Base-by-base conservation (phyloP, 2,113 vertebrate genomes). In the Canis aureus region DNA sequence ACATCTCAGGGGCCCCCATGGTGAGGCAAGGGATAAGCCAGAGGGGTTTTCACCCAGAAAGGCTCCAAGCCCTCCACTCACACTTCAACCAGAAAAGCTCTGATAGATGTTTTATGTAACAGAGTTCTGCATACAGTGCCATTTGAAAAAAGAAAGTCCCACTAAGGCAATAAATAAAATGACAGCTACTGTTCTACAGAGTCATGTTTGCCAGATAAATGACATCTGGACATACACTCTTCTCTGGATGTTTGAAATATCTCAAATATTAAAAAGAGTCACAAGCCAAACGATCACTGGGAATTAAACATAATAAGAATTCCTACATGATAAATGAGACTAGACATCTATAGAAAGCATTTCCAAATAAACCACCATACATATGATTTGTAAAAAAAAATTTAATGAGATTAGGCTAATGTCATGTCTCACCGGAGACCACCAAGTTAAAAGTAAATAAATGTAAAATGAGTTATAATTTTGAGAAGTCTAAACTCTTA, bases 231-330 rank as follows among this genome's bases (percentile, higher is more conserved):
- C 29, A 94, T 32, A 29, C 0, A n/a, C 22, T 91, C 23, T 82
- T 81, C 67, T 59, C 43, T 81, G 32, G 79, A 60, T 62, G 7
- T 69, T 89, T 92, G 38, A 95, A 86, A 74, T 83, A 60, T 55
- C 69, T 89, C 87, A 95, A 62, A 82, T 23, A 57, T 73, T n/a
- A 3, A n/a, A 67, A 11, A n/a, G 66, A 71, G 27, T 93, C 35
- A 87, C 11, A 66, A 79, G 19, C 4, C 80, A 87, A 84, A 64
- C 20, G 8, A 74, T 60, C 78, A 79, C 60, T 60, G 38, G 51
- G 43, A 93, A 85, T 95, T 91, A 93, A 85, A 35, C 29, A 57
- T 82, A 80, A 73, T 49, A 71, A 96, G 73, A 95, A 87, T 85
- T 81, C 23, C 71, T 23, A 64, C n/a, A 49, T n/a, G 51, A 57